Percentiles rank a stretch among this genome's conserved stretches.
Conservation (phyloP, 1,140 invertebrate genomes). For the Heliothis subflexa region DNA sequence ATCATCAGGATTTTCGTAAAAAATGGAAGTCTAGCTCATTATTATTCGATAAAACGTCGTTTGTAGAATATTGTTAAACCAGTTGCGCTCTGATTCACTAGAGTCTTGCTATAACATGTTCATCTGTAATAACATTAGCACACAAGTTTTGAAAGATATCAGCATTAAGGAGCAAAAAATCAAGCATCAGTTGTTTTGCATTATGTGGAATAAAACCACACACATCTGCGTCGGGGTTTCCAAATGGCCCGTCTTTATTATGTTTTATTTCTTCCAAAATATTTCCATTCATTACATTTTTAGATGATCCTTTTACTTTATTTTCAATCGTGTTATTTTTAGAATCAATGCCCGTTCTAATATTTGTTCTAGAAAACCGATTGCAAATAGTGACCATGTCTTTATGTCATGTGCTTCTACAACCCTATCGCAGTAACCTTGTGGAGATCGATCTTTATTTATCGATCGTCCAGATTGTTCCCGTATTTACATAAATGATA, state of each 20-base stretch:
- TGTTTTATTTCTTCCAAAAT: not conserved
- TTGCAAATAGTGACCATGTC: not conserved
- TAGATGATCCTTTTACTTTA: not conserved
- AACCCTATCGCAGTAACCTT: slow-evolving; percentile 27
- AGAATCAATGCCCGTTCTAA: not conserved
- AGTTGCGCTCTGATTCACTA: slow-evolving; percentile 34
- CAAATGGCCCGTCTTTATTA: not conserved
- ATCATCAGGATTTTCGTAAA: not conserved
- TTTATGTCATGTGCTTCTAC: not conserved
- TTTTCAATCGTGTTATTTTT: not conserved
- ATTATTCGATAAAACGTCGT: slow-evolving; percentile 40
- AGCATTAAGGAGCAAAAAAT: slow-evolving; percentile 1
- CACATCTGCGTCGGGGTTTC: not conserved
- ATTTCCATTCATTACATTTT: slow-evolving; percentile 12
- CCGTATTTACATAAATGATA: slow-evolving; percentile 38
- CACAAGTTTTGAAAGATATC: slow-evolving; percentile 23
- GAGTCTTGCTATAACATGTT: slow-evolving; percentile 18
- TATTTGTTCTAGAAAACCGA: not conserved
- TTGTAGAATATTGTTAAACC: slow-evolving; percentile 27
- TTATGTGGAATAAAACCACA: not conserved
- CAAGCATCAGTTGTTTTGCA: not conserved
- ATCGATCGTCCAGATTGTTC: slow-evolving; percentile 43
- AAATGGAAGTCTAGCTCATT: slow-evolving; percentile 5
- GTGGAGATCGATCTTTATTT: slow-evolving; percentile 28
- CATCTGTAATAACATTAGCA: slow-evolving; percentile 10